A percentile compares a stretch with the other conserved stretches of the same genome.
Conservation (phyloP, 2,113 vertebrate species). For the Riparia riparia region DNA sequence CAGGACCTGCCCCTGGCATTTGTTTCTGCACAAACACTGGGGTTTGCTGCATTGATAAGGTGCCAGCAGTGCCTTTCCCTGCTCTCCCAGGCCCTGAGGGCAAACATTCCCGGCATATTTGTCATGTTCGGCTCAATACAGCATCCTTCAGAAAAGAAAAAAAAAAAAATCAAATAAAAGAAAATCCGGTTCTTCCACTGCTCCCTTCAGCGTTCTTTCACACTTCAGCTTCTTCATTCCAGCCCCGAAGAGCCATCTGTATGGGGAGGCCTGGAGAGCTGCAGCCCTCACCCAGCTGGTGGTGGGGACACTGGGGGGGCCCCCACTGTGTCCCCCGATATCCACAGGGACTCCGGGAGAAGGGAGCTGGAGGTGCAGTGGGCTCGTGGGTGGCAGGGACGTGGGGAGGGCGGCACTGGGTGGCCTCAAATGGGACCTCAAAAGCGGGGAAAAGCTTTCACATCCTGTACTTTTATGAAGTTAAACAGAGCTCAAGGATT, state of each 20-base stretch:
- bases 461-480: accelerated
- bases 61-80: slow-evolving; percentile 50
- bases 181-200: slow-evolving; percentile 58
- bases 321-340: neutral
- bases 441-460: neutral
- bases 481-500: neutral
- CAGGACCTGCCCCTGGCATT: neutral
- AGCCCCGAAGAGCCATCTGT: neutral
- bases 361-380: neutral
- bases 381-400: neutral
- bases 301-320: neutral
- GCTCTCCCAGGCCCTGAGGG: slow-evolving; percentile 48
- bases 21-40: neutral
- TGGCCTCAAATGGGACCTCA: neutral
- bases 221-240: slow-evolving; percentile 12
- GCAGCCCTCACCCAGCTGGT: neutral
- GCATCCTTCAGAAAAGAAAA: slow-evolving; percentile 36
- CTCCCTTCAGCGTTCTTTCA: neutral
- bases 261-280: neutral
- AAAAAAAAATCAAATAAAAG: neutral
- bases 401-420: neutral
- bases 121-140: slow-evolving; percentile 54
- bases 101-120: slow-evolving; percentile 72
- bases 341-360: neutral
- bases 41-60: slow-evolving; percentile 1